Percentiles rank a stretch among this genome's conserved stretches.
These are phyloP conservation scores for Zoanthus gigantus DNA, from an alignment of 92 coral and sea anemone genomes.

Conservation along the genomic window DNA sequence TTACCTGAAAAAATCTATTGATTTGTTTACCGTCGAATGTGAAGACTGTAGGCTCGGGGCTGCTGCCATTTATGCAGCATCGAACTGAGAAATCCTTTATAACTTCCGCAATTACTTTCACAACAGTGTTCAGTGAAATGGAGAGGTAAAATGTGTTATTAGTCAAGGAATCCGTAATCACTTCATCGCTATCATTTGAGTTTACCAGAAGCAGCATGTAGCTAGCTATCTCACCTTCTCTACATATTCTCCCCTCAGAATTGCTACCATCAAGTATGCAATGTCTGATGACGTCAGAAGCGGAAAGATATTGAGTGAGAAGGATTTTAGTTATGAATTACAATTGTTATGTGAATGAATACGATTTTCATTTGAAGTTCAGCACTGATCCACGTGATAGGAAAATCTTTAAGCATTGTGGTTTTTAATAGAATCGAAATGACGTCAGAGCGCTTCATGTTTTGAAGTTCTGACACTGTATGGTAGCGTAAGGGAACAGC, in stretches of 20 bases:
- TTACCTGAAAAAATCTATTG: conserved; percentile 10
- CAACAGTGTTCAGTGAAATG: not conserved
- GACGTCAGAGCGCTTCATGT: not conserved
- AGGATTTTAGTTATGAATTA: not conserved
- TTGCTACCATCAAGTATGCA: not conserved
- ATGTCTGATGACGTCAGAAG: conserved; percentile 16
- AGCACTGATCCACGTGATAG: no score
- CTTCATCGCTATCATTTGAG: not conserved
- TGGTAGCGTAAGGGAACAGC: no score
- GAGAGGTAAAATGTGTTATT: not conserved
- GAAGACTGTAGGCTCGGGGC: conserved; percentile 16
- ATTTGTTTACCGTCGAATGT: not conserved
- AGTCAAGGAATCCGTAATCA: not conserved
- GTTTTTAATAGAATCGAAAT: not conserved
- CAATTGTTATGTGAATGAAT: not conserved
- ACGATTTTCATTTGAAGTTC: not conserved
- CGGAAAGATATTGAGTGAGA: not conserved
- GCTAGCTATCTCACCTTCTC: not conserved
- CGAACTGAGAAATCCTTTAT: not conserved
- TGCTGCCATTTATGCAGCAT: conserved; percentile 13
- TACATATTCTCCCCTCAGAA: not conserved
- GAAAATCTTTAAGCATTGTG: not conserved
- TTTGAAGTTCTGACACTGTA: no score
- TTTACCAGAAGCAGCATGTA: not conserved
- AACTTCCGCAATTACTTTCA: not conserved